Base-by-base conservation (phyloP, 2,113 vertebrate genomes). In the Nyctereutes procyonoides region DNA sequence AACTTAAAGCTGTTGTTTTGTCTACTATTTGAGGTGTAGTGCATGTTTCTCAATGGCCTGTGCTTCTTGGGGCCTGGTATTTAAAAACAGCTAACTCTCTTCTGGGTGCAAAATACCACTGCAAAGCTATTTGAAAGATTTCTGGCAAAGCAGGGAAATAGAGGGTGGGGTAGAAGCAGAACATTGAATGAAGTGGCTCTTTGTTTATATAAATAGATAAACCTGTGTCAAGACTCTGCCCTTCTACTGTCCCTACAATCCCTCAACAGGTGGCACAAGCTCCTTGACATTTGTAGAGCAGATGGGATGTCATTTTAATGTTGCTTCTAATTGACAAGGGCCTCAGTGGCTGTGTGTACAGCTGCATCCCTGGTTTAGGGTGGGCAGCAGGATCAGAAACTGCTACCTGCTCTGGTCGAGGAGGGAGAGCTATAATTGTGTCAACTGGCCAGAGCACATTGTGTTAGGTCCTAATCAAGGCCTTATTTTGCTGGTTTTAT, bases 241-340 rank as follows among this genome's bases (percentile, higher is more conserved):
- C 96, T 88, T 12, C 26, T 8, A 30, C 85, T 65, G 83, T 55
- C 89, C 79, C 60, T 17, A 10, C 88, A 79, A 11, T 6, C 32
- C 88, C 81, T 82, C 94, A 97, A 98, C 98, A 99, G 98, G 98
- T 99, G 98, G 96, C 60, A 73, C 11, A 17, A 96, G 92, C 92
- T 95, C 97, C 92, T 32, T 97, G 98, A 98, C 98, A 98, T 98
- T 98, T 99, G 97, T 85, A 96, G 96, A 98, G 95, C 98, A 99
- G 98, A 98, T 99, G 98, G 98, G 96, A 96, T 98, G 97, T 96
- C 98, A 82, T 97, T 98, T 98, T 96, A 96, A 88, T 95, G 88
- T 96, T 88, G 81, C 76, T 77, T 98, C 96, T 97, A 97, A 96
- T 89, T 96, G 96, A 98, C 96, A 84, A 71, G 93, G 96, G 91